phyloP scores from a whole-genome alignment of 2,113 vertebrate genomes.

The Phasianus colchicus region DNA sequence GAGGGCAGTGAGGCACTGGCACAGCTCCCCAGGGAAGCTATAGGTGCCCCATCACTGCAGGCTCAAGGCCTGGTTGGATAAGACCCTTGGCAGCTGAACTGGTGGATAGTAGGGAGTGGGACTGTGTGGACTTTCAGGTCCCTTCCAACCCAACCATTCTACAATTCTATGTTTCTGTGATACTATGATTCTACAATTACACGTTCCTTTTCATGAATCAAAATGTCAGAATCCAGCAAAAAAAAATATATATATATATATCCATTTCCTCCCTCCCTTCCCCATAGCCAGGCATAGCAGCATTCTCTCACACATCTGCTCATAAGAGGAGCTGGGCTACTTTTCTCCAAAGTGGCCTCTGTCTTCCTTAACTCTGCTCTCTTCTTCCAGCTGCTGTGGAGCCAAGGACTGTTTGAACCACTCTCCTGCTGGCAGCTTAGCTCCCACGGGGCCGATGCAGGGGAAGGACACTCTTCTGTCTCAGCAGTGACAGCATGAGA shows the following conservation, averaged over 20 bases:
- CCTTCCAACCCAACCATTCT: too few relatives aligned
- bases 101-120: too few relatives aligned
- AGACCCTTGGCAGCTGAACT: too few relatives aligned
- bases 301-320: background rate
- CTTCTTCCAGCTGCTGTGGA: background rate
- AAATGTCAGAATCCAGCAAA: background rate
- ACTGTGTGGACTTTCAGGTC: too few relatives aligned
- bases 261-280: background rate
- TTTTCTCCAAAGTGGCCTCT: background rate
- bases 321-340: background rate
- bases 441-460: background rate
- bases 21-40: too few relatives aligned
- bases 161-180: too few relatives aligned
- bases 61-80: too few relatives aligned
- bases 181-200: too few relatives aligned
- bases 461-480: background rate
- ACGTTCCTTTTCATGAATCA: background rate
- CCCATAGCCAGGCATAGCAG: background rate
- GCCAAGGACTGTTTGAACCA: background rate
- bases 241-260: background rate
- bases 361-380: background rate
- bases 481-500: background rate
- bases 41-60: too few relatives aligned
- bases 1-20: too few relatives aligned
- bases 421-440: background rate